A percentile compares a stretch with the other conserved stretches of the same genome.
Conservation (phyloP, 2,888 invertebrate genomes). For the Entomobrya proxima region DNA sequence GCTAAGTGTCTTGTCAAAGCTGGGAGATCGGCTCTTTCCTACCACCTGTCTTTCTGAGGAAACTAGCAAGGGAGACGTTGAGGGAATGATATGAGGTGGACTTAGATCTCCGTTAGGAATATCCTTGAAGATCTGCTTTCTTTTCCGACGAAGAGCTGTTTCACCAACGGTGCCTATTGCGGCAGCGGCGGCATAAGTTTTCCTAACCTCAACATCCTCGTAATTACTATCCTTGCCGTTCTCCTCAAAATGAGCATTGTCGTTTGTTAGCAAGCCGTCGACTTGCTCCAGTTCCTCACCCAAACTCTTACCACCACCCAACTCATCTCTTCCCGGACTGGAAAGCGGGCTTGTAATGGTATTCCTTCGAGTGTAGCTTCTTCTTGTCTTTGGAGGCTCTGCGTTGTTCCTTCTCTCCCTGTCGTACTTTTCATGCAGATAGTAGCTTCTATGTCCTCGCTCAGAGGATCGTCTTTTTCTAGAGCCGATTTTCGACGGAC, state of each 20-base stretch:
- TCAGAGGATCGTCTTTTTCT: constrained; percentile 61
- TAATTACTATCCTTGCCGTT: constrained; percentile 7
- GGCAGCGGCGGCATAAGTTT: constrained; percentile 4
- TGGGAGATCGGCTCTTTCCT: constrained; percentile 55
- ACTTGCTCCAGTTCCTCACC: constrained; percentile 53
- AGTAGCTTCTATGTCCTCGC: background rate
- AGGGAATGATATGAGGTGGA: constrained; percentile 74
- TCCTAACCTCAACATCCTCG: constrained; percentile 23
- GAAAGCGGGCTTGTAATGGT: constrained; percentile 40
- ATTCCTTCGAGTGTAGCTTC: constrained; percentile 69
- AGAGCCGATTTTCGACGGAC: constrained; percentile 60
- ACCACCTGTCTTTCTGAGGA: constrained; percentile 39
- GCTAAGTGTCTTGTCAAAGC: constrained; percentile 47
- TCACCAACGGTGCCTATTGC: constrained; percentile 37
- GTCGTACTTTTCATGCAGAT: background rate
- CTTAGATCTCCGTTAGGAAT: constrained; percentile 74
- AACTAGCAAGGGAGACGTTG: constrained; percentile 18
- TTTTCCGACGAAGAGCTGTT: constrained; percentile 69
- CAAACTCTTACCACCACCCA: background rate
- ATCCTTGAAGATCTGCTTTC: constrained; percentile 73
- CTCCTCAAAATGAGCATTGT: constrained; percentile 1
- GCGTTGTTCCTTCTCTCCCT: background rate
- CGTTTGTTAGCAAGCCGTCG: constrained; percentile 15
- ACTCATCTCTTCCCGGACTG: constrained; percentile 36
- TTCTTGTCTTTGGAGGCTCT: constrained; percentile 57